These are phyloP conservation scores for Amblyteles armatorius DNA, from an alignment of 2,888 invertebrate species.

Conservation along the genomic window DNA sequence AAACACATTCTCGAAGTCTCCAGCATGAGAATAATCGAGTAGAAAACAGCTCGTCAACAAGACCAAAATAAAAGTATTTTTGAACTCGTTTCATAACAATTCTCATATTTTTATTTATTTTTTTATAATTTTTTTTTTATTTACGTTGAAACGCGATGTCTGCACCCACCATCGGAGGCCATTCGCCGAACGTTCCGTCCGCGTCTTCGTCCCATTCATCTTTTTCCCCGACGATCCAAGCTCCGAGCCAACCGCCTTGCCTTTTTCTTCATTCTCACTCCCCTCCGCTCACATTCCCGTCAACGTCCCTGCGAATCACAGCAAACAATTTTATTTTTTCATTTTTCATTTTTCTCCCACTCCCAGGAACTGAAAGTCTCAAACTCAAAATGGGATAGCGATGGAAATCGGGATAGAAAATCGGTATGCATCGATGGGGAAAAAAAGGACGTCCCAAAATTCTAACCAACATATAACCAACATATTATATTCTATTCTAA, in stretches of 20 bases:
- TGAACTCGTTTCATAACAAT: too few species aligned
- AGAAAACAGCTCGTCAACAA: not conserved
- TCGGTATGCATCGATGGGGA: too few species aligned
- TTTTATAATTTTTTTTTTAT: not conserved
- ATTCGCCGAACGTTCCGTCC: not conserved
- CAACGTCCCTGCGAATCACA: slow-evolving; percentile 57
- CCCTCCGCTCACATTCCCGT: slow-evolving; percentile 1
- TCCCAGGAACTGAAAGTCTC: too few species aligned
- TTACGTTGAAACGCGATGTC: slow-evolving; percentile 14
- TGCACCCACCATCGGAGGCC: not conserved
- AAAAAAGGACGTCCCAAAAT: too few species aligned
- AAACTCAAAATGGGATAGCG: too few species aligned
- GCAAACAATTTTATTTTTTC: slow-evolving; percentile 65
- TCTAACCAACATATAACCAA: too few species aligned
- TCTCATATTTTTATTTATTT: not conserved
- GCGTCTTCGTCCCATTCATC: slow-evolving; percentile 40
- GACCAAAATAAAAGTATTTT: not conserved
- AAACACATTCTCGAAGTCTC: not conserved
- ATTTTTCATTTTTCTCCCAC: not conserved
- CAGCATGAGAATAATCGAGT: not conserved
- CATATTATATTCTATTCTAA: too few species aligned
- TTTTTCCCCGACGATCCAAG: slow-evolving; percentile 48
- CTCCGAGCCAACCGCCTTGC: slow-evolving; percentile 8
- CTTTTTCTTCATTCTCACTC: slow-evolving; percentile 19
- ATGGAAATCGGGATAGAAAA: too few species aligned